These are phyloP conservation scores for Cryptotermes secundus DNA, from an alignment of 1,140 invertebrate species.

Conservation along the genomic window DNA sequence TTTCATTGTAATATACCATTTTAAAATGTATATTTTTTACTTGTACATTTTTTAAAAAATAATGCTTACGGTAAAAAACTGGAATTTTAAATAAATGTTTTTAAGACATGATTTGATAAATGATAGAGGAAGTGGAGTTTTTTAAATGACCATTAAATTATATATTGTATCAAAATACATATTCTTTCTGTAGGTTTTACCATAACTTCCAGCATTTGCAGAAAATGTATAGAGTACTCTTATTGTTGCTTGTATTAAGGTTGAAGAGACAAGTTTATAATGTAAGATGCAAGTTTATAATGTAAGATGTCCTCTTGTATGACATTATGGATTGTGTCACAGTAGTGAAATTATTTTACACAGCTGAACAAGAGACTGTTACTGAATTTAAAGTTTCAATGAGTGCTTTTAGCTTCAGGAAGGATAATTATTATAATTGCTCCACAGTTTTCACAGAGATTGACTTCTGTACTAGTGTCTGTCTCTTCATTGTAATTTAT, in stretches of 20 bases:
- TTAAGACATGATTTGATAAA: not conserved
- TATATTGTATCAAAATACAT: not conserved
- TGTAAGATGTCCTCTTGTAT: conserved; percentile 1
- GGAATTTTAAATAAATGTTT: not conserved
- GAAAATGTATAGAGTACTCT: not conserved
- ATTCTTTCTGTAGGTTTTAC: not conserved
- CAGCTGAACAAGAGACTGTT: not conserved
- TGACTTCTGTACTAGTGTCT: not conserved
- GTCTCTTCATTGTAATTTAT: not conserved
- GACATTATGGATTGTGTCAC: not conserved
- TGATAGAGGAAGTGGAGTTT: not conserved
- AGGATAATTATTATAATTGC: not conserved
- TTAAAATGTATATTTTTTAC: conserved; percentile 19
- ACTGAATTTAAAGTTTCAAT: not conserved
- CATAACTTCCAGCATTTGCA: not conserved
- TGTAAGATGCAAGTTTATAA: not conserved
- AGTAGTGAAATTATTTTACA: not conserved
- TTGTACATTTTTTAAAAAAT: not conserved
- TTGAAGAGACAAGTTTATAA: not conserved
- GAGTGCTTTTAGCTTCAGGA: not conserved
- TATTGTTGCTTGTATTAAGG: not conserved
- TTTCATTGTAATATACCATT: not conserved
- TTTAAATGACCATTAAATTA: conserved; percentile 10
- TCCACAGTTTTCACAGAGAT: not conserved
- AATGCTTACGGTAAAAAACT: not conserved